Evolutionary conservation across 2,888 invertebrate species (phyloP), one percentile per base, ranked within the genome.

Genomic region (Portevinia maculata): DNA sequence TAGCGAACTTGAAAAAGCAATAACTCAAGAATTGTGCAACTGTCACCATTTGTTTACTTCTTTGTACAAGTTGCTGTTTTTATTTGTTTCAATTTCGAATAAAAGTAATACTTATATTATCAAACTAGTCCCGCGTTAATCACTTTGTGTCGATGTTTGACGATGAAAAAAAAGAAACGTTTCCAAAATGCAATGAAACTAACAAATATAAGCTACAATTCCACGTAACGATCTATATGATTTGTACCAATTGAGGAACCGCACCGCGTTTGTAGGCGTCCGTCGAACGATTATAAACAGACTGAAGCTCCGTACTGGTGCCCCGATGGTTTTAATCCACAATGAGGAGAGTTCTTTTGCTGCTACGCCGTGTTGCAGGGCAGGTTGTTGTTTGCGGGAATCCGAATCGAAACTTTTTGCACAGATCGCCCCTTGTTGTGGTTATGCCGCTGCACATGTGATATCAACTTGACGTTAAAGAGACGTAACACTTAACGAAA

Each of bases 11-110:
- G 79, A 75, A 67, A 44, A 69, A 21, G 41, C 50, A 57, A 74
- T 52, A 75, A 79, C 69, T 79, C 52, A 64, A 52, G 30, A 64
- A 70, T 81, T 81, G 79, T 81, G 75, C 50, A 79, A 81, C 50
- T 70, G 71, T 78, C 76, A 71, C 57, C 37, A 44, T 57, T 46
- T 19, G 17, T 24, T 65, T 55, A 13, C 8, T 46, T 30, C 30
- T 64, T 52, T 4, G 46, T 48, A 44, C 37, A 44, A 48, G n/a
- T 48, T 37, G 46, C 5, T 1, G 7, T 41, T 46, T 32, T 41
- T 21, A 21, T 34, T 11, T n/a, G 15, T 30, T 34, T 53, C 19
- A 9, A 19, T 9, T 6, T 11, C 3, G 7, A 39, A 37, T 30
- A 17, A 21, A 1, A 65, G 6, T 19, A 15, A 41, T 7, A 19